A percentile compares a stretch with the other conserved stretches of the same genome.
These are phyloP conservation scores for Kryptolebias ocellatus DNA, from an alignment of 2,797 vertebrate genomes.

Conservation along the genomic window DNA sequence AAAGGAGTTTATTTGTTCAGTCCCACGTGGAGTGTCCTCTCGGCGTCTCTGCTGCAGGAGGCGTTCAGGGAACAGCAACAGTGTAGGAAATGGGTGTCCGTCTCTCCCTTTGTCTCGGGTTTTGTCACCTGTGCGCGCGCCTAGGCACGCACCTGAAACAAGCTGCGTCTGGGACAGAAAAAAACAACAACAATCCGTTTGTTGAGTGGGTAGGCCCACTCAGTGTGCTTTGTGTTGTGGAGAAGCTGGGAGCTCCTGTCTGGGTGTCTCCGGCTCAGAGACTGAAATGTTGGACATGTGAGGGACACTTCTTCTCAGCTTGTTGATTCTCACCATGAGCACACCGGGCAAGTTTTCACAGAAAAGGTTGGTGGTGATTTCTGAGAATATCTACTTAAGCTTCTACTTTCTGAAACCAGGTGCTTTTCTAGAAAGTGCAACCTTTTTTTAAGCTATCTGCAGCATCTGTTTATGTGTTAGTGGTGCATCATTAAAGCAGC, in stretches of 20 bases:
- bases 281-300: slow-evolving; percentile 12
- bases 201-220: slow-evolving; percentile 5
- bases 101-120: slow-evolving; percentile 4
- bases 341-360: slow-evolving; percentile 49
- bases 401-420: background rate
- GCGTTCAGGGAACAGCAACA: background rate
- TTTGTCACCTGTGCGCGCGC: slow-evolving; percentile 8
- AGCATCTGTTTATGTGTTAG: background rate
- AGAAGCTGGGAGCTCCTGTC: slow-evolving; percentile 17
- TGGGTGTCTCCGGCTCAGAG: background rate
- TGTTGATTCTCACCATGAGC: slow-evolving; percentile 64
- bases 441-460: too few relatives aligned
- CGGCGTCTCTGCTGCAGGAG: background rate
- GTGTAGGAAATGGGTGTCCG: slow-evolving; percentile 42
- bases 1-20: background rate
- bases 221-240: slow-evolving; percentile 28
- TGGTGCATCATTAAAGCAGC: background rate
- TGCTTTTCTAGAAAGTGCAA: too few relatives aligned
- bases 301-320: slow-evolving; percentile 15
- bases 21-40: background rate
- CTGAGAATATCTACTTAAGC: background rate
- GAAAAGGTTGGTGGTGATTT: slow-evolving; percentile 61
- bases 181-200: slow-evolving; percentile 4
- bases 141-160: slow-evolving; percentile 14
- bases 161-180: slow-evolving; percentile 32